A percentile compares a stretch with the other conserved stretches of the same genome.
Evolutionary conservation across 2,888 invertebrate genomes (phyloP).

Genomic region (Rhagium mordax): DNA sequence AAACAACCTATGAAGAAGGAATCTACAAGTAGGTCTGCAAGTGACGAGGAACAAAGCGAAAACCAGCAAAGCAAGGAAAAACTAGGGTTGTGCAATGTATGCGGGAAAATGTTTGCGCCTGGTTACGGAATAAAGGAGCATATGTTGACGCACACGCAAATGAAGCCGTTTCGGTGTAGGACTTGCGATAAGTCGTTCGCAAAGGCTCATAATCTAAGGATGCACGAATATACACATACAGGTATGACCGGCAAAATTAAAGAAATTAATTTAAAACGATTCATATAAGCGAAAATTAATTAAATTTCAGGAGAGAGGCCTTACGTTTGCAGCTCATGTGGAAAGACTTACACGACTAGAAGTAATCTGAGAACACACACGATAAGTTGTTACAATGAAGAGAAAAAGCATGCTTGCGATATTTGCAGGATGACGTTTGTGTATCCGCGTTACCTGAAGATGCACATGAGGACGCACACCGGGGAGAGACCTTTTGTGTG

Average conservation of each 20-base stretch:
- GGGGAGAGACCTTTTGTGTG: conserved; percentile 19
- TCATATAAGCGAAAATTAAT: not conserved
- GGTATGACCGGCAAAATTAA: no score
- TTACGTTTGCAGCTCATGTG: conserved; percentile 17
- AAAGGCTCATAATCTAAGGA: conserved; percentile 2
- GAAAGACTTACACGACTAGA: conserved; percentile 3
- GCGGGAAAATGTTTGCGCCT: conserved; percentile 7
- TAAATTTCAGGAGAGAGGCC: conserved; percentile 11
- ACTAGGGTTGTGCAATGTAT: conserved; percentile 12
- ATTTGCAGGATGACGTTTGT: conserved; percentile 21
- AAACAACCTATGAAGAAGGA: not conserved
- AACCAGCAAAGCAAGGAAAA: not conserved
- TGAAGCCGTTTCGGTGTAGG: conserved; percentile 22
- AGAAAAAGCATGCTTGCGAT: conserved; percentile 16
- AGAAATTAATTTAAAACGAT: no score
- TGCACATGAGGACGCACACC: conserved; percentile 27
- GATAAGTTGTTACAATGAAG: conserved; percentile 11
- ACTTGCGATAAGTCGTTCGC: conserved; percentile 23
- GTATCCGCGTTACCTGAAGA: conserved; percentile 1
- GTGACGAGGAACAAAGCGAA: not conserved
- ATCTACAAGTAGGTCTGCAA: not conserved
- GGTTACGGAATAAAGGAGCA: conserved; percentile 9
- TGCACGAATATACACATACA: conserved; percentile 18
- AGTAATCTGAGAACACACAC: conserved; percentile 18
- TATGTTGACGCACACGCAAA: not conserved